Base-by-base conservation (phyloP, 2,113 vertebrate species). In the Trichechus manatus region DNA sequence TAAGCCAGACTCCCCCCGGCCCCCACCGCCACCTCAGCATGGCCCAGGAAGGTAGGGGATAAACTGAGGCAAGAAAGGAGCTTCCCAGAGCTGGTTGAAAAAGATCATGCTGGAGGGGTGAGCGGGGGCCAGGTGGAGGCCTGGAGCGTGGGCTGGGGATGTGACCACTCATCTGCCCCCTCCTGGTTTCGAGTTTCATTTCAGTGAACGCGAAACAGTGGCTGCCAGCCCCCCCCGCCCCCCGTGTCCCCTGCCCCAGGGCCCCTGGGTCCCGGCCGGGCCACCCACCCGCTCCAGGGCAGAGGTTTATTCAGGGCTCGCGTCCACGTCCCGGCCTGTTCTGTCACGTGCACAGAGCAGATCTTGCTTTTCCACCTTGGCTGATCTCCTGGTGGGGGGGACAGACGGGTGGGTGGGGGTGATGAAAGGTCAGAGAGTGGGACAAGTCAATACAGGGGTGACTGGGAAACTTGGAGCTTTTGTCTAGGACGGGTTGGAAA, bases 391-490 rank as follows among this genome's bases (percentile, higher is more conserved):
- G 70, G 17, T 29, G 66, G 75, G 5, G 22, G 9, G 3, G 22
- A 70, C 11, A 29, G 7, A 2, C 1, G 0, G 6, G 9, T 29
- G 47, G 5, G n/a, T 0, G 1, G 9, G 22, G 23, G n/a, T 7
- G 0, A 2, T 3, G 27, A 36, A 87, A 56, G 39, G 31, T 47
- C 70, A 44, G 59, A 25, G 66, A 47, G 6, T 6, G 29, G 79
- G 59, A 36, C 50, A 31, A 4, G 44, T 1, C 31, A 47, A 23
- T 3, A 2, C 33, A 29, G 9, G 13, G n/a, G 29, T 42, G 29
- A n/a, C 89, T 68, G 59, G 89, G n/a, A 70, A 77, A n/a, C 9
- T 2, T 47, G 83, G 36, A 64, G 74, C 74, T 70, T 87, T 91
- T 75, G 72, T 72, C 36, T 91, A 2, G 20, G 23, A 83, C 47